Conservation (phyloP, 2,888 invertebrate species). For the Thyatira batis region DNA sequence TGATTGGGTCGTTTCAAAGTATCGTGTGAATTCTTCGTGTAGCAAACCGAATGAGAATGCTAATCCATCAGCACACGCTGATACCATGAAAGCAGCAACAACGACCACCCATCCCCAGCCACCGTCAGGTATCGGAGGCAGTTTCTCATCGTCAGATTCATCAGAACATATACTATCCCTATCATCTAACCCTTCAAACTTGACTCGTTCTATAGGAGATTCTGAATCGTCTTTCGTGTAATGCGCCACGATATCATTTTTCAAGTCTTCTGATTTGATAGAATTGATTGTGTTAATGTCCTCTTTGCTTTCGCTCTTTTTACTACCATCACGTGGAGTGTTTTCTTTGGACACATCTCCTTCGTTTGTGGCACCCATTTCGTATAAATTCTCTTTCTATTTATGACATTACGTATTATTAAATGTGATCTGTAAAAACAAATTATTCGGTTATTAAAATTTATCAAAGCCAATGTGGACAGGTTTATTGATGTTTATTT, state of each 20-base stretch:
- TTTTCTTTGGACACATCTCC: slow-evolving; percentile 18
- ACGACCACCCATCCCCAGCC: slow-evolving; percentile 97
- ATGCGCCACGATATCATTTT: slow-evolving; percentile 42
- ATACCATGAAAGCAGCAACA: slow-evolving; percentile 90
- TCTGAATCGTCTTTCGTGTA: slow-evolving; percentile 47
- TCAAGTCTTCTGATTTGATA: slow-evolving; percentile 52
- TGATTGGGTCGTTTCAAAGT: slow-evolving; percentile 90
- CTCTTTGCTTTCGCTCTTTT: slow-evolving; percentile 29
- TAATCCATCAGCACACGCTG: slow-evolving; percentile 94
- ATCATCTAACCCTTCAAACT: slow-evolving; percentile 73
- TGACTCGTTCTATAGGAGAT: slow-evolving; percentile 65
- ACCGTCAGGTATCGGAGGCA: slow-evolving; percentile 88
- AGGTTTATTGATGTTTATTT: no score
- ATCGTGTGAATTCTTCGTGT: slow-evolving; percentile 89
- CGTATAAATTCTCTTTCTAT: not conserved
- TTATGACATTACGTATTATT: slow-evolving; percentile 11
- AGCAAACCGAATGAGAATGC: slow-evolving; percentile 96
- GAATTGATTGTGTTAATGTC: slow-evolving; percentile 68
- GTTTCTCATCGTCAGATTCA: slow-evolving; percentile 53
- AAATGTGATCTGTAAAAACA: slow-evolving; percentile 9
- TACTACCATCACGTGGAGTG: slow-evolving; percentile 19
- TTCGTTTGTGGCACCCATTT: slow-evolving; percentile 30
- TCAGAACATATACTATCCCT: slow-evolving; percentile 71
- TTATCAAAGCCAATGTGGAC: no score
- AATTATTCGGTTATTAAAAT: no score